Evolutionary conservation across 2,797 vertebrate genomes (phyloP), one percentile per base, ranked within the genome.

Genomic region (Myotis findleyi): DNA sequence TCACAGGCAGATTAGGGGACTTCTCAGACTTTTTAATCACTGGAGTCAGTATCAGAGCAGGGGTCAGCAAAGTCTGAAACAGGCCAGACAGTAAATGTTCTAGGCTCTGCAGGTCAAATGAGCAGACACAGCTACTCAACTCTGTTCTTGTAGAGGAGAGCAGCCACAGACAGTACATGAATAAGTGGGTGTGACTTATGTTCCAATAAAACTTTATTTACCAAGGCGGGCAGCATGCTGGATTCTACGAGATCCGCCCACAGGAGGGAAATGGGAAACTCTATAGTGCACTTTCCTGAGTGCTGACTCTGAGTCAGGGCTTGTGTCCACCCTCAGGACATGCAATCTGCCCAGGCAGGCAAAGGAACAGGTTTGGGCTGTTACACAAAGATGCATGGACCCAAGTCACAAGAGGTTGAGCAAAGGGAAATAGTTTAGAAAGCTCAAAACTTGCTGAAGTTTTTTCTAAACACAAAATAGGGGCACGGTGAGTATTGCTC

Each of bases 381-480:
- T 23, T 57, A 36, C 2, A 2, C n/a, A 69, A 83, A 83, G 23
- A 44, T 71, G 7, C 0, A 6, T 27, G 53, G 47, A 20, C 47
- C 33, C 36, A 64, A 23, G 25, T 80, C 36, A 13, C 30, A 59
- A 82, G 49, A 76, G 20, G 7, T 5, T 71, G 68, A 68, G 9
- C 18, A 36, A 82, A 77, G 64, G 53, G 55, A 84, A 82, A 47
- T 53, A 57, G 44, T 87, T 84, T 68, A 71, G 72, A 85, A 68
- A 85, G 49, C 51, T 87, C 36, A 44, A 27, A 23, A 66, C 12
- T 89, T 21, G 25, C 17, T 5, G 30, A 75, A 18, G 38, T 12
- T 27, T 83, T 90, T 94, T 79, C 51, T 79, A 80, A 91, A 79
- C 16, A 25, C 25, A 69, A 71, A 71, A 72, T n/a, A 57, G 62